These are phyloP conservation scores for Aphidius gifuensis DNA, from an alignment of 1,140 invertebrate species.

Conservation along the genomic window DNA sequence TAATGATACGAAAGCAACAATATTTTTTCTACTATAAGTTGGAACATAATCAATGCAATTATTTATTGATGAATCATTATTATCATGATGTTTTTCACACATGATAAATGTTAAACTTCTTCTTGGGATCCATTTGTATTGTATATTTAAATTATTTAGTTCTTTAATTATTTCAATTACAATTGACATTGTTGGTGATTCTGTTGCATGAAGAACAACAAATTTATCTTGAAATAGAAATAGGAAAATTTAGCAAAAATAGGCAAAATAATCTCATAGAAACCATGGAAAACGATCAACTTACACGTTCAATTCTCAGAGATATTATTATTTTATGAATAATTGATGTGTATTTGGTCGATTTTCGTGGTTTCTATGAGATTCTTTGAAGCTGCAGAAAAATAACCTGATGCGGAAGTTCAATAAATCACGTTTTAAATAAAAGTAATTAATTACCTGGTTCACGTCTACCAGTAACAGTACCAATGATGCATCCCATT, in stretches of 20 bases:
- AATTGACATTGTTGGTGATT: slow-evolving; percentile 34
- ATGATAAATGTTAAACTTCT: slow-evolving; percentile 47
- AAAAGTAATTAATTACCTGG: background rate
- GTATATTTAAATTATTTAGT: slow-evolving; percentile 33
- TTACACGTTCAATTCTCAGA: slow-evolving; percentile 1
- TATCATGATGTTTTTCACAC: slow-evolving; percentile 24
- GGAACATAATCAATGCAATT: slow-evolving; percentile 37
- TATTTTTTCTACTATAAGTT: slow-evolving; percentile 33
- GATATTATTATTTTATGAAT: too few relatives aligned
- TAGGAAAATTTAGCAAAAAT: background rate
- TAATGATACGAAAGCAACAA: slow-evolving; percentile 41
- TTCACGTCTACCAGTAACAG: background rate
- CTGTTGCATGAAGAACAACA: slow-evolving; percentile 41
- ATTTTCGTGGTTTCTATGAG: too few relatives aligned
- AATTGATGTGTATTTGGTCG: too few relatives aligned
- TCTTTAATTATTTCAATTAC: slow-evolving; percentile 40
- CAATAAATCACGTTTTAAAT: too few relatives aligned
- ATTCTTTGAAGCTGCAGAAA: background rate
- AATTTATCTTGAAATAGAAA: slow-evolving; percentile 43
- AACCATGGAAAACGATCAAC: too few relatives aligned
- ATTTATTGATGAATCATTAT: slow-evolving; percentile 26
- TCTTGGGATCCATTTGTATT: slow-evolving; percentile 42
- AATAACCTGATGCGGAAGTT: too few relatives aligned
- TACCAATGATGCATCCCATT: background rate
- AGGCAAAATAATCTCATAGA: too few relatives aligned